These are phyloP conservation scores for Drosophila algonquin DNA, from an alignment of 2,888 invertebrate genomes.

Conservation along the genomic window DNA sequence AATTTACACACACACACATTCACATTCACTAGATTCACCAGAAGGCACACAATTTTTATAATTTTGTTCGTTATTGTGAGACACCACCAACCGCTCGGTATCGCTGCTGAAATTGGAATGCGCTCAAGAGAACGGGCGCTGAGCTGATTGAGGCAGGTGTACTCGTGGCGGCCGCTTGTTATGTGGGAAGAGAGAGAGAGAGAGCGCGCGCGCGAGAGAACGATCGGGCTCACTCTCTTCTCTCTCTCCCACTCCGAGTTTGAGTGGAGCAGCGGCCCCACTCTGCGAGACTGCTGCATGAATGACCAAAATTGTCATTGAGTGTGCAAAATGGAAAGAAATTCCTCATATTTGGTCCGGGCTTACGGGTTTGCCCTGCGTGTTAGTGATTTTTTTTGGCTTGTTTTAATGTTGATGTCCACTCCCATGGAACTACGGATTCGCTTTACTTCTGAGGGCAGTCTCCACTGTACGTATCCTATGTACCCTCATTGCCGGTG, in stretches of 20 bases:
- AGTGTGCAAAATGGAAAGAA: constrained; percentile 43
- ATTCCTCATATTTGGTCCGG: constrained; percentile 75
- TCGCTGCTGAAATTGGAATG: constrained; percentile 83
- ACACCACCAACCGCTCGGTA: constrained; percentile 81
- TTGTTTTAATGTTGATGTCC: too few species aligned
- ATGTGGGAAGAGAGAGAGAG: constrained; percentile 22
- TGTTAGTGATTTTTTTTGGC: not conserved
- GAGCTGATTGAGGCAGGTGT: constrained; percentile 48
- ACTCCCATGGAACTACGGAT: too few species aligned
- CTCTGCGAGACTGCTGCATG: constrained; percentile 22
- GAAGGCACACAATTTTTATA: constrained; percentile 11
- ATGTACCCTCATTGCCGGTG: too few species aligned
- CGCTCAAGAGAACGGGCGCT: constrained; percentile 61
- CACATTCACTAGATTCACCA: constrained; percentile 22
- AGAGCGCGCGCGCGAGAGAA: not conserved
- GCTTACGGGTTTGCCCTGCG: constrained; percentile 19
- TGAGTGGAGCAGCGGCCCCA: not conserved
- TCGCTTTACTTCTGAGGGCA: too few species aligned
- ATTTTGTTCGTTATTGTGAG: constrained; percentile 50
- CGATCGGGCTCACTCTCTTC: constrained; percentile 11
- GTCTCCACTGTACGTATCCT: too few species aligned
- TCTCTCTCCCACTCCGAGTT: not conserved
- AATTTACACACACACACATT: constrained; percentile 57
- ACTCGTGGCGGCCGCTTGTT: constrained; percentile 43
- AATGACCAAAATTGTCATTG: constrained; percentile 53